Conservation (phyloP, 2,888 invertebrate genomes). For the Pandemis heparana region DNA sequence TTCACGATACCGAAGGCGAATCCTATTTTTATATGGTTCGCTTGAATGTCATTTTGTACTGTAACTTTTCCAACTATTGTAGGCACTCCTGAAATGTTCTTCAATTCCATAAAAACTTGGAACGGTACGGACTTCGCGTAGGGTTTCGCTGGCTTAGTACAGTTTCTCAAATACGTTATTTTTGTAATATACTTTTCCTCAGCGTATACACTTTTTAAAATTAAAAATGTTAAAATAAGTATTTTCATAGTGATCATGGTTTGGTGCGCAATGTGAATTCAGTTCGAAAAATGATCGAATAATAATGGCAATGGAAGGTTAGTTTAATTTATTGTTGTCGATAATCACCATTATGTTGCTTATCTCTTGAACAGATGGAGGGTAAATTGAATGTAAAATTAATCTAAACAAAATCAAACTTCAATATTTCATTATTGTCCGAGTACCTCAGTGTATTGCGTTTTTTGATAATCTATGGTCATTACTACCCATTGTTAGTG, state of each 20-base stretch:
- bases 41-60: background rate
- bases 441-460: too few species aligned
- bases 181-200: background rate
- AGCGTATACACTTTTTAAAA: background rate
- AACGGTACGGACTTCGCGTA: background rate
- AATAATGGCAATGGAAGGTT: background rate
- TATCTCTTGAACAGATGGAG: too few species aligned
- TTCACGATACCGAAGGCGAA: background rate
- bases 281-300: background rate
- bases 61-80: background rate
- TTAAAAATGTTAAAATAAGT: background rate
- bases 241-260: background rate
- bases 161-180: background rate
- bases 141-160: background rate
- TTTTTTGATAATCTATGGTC: too few species aligned
- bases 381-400: too few species aligned
- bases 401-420: too few species aligned
- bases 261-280: background rate
- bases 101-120: background rate
- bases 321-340: background rate
- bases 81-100: background rate
- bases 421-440: too few species aligned
- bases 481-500: too few species aligned
- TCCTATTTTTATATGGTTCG: background rate
- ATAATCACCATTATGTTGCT: too few species aligned